A percentile compares a stretch with the other conserved stretches of the same genome.
Evolutionary conservation across 2,113 vertebrate species (phyloP).

Genomic region (Lynx canadensis): DNA sequence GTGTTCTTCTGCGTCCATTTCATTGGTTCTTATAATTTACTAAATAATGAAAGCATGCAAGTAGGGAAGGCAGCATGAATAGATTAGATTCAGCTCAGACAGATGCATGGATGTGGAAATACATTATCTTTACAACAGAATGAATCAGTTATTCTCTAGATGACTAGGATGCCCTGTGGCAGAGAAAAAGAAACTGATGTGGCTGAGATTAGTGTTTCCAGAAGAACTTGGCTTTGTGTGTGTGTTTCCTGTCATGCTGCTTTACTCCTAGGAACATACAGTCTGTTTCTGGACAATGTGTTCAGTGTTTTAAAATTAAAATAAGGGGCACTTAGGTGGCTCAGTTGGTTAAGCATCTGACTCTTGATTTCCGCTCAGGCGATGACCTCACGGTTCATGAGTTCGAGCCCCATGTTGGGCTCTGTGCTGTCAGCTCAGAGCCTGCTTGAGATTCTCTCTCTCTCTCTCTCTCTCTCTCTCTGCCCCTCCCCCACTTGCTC

Average conservation of each 20-base stretch:
- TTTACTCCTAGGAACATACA: neutral
- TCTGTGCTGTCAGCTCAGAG: too few species aligned
- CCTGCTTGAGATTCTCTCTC: too few species aligned
- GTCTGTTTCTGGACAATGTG: neutral
- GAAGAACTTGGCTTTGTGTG: neutral
- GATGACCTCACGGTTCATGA: too few species aligned
- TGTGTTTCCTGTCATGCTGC: neutral
- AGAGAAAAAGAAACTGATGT: neutral
- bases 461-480: too few species aligned
- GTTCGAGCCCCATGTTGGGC: too few species aligned
- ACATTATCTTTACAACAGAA: neutral
- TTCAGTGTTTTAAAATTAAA: slow-evolving; percentile 28
- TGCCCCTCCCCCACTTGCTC: too few species aligned
- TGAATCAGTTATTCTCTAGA: neutral
- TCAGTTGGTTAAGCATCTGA: too few species aligned
- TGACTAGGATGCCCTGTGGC: too few species aligned
- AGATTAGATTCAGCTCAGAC: neutral
- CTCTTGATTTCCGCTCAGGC: too few species aligned
- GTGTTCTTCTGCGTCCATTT: neutral
- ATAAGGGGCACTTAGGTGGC: too few species aligned
- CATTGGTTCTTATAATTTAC: neutral
- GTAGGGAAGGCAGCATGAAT: neutral
- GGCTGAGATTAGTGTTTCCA: neutral
- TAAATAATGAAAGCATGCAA: neutral
- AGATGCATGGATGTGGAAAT: neutral